Evolutionary conservation across 2,888 invertebrate genomes (phyloP), one percentile per base, ranked within the genome.

Genomic region (Lacanobia wlatinum): DNA sequence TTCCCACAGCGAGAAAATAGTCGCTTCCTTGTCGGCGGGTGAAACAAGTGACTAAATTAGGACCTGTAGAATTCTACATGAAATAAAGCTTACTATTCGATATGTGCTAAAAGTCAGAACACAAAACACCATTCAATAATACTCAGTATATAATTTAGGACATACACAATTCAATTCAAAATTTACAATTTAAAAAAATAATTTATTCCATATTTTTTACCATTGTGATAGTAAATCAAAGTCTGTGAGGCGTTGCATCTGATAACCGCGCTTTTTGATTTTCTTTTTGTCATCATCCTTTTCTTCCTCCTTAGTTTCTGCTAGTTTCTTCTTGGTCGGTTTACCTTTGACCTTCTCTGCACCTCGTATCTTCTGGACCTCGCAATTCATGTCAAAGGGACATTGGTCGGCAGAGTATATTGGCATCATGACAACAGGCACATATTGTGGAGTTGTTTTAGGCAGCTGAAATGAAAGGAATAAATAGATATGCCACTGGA

Each of bases 341-440:
- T 91, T 62, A 7, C 4, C 80, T 62, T 80, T 83, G 40, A 1
- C 3, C 55, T 53, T 69, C 40, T 90, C 90, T 0, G 84, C 43
- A 52, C 90, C 90, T 68, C 91, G 90, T 2, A 90, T 90, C 87
- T 93, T 94, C 77, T 92, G 84, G 6, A 91, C 76, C 87, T 94
- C 94, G 82, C 93, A 93, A 8, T 94, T 90, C 87, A 95, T 91
- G 78, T 95, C 94, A 69, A 95, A 94, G 3, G 95, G 95, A 56
- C 95, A 95, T 63, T 94, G 83, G 53, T 94, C 93, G 4, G 94
- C 92, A 5, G 94, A 82, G 66, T 91, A 92, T 67, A 96, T 91
- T 1, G 95, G 95, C 95, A 96, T 95, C 94, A 96, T 93, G 52
- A 96, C 93, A 0, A 96, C 91, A 3, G 95, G 95, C 2, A 95